Evolutionary conservation across 1,140 invertebrate genomes (phyloP).

Genomic region (Trichonephila inaurata): DNA sequence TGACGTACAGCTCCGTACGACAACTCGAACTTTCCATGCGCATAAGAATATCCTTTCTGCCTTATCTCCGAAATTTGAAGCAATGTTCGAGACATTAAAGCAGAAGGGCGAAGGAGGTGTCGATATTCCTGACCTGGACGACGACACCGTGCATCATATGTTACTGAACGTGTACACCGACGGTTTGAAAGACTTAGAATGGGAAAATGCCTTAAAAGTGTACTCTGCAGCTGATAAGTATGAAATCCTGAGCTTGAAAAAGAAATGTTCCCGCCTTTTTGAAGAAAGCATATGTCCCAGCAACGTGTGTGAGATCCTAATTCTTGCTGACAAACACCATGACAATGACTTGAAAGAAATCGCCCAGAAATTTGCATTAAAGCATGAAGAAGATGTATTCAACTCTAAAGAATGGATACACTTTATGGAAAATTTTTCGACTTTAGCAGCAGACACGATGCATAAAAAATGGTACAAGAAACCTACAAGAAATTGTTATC

Average conservation of each 20-base stretch:
- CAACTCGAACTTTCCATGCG: conserved; percentile 84
- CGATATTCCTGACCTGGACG: neutral
- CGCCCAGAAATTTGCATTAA: neutral
- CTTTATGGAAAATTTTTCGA: neutral
- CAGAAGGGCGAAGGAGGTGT: conserved; percentile 83
- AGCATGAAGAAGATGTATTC: neutral
- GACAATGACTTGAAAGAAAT: neutral
- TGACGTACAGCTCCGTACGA: neutral
- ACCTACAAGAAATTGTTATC: no score
- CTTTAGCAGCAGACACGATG: neutral
- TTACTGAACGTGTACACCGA: neutral
- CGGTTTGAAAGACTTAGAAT: neutral
- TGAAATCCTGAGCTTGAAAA: no score
- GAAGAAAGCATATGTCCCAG: neutral
- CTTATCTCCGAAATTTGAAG: conserved; percentile 95
- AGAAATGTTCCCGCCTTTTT: neutral
- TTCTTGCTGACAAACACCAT: neutral
- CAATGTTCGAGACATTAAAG: conserved; percentile 99
- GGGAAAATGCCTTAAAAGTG: neutral
- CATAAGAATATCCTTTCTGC: conserved; percentile 98
- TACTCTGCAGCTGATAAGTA: conserved; percentile 49
- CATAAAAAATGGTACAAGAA: no score
- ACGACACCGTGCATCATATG: neutral
- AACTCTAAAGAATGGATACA: neutral
- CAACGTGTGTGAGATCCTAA: neutral